phyloP scores from a whole-genome alignment of 2,797 vertebrate genomes.

The Urophycis tenuis region DNA sequence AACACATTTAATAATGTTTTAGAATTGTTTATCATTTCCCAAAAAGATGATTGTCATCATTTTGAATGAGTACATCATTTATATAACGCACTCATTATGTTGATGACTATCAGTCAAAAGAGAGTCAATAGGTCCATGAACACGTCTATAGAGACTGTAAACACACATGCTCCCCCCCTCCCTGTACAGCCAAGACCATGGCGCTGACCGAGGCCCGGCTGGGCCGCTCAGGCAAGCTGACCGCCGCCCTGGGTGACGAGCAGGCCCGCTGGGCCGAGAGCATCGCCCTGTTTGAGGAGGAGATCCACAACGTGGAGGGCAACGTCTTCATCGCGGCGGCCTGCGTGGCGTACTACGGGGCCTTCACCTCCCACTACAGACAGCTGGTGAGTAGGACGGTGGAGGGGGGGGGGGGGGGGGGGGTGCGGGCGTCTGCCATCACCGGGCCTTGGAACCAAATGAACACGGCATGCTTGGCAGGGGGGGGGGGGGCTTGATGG shows the following conservation, averaged over 20 bases:
- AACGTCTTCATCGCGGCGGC: slow-evolving; percentile 83
- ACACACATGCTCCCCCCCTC: neutral
- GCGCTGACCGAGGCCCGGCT: slow-evolving; percentile 73
- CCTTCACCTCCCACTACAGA: slow-evolving; percentile 80
- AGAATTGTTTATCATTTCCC: too few species aligned
- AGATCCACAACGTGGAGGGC: slow-evolving; percentile 75
- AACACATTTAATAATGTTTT: too few species aligned
- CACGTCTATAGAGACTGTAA: neutral
- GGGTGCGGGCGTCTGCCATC: too few species aligned
- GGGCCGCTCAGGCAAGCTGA: slow-evolving; percentile 74
- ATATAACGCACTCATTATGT: neutral
- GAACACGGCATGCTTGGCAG: too few species aligned
- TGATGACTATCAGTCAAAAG: neutral
- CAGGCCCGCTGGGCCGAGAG: slow-evolving; percentile 80
- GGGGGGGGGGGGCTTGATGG: too few species aligned
- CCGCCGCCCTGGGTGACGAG: slow-evolving; percentile 74
- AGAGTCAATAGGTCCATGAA: neutral
- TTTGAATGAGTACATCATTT: too few species aligned
- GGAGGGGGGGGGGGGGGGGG: too few species aligned
- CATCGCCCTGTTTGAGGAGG: slow-evolving; percentile 71
- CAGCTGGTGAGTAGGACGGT: slow-evolving; percentile 54
- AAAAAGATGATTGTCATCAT: too few species aligned
- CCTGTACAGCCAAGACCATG: slow-evolving; percentile 68
- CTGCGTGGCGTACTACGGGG: slow-evolving; percentile 80
- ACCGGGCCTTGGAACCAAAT: neutral